phyloP scores from a whole-genome alignment of 35 echinoderm and acorn worm genomes.

The Holothuria glaberrima region DNA sequence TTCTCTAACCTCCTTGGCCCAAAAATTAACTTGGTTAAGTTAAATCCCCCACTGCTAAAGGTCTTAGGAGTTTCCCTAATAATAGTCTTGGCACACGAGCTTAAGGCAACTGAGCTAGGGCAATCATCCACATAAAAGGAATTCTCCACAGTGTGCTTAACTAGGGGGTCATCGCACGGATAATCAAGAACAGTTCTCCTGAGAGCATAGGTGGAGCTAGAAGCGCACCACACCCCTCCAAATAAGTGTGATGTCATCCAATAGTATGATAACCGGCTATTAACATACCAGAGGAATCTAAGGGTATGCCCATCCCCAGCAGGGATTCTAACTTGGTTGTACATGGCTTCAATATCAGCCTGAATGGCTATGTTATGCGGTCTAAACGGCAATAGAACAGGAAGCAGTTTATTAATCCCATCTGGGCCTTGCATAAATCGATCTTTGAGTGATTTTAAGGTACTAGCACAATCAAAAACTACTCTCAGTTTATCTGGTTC shows the following conservation, averaged over 20 bases:
- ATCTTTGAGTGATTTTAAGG: not conserved
- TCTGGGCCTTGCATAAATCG: not conserved
- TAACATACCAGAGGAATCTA: not conserved
- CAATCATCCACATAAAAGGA: not conserved
- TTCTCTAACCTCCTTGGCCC: not conserved
- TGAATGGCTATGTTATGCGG: not conserved
- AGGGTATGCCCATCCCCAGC: not conserved
- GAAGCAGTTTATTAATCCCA: not conserved
- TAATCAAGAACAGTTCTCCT: not conserved
- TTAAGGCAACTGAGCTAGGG: not conserved
- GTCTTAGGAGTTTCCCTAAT: not conserved
- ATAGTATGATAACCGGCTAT: not conserved
- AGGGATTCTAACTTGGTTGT: not conserved
- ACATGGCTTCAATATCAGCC: constrained; percentile 27
- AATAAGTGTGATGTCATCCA: constrained; percentile 17
- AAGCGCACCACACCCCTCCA: constrained; percentile 24
- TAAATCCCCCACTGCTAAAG: not conserved
- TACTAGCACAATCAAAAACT: not conserved
- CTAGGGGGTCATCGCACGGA: not conserved
- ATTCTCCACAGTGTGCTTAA: not conserved
- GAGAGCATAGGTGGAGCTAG: constrained; percentile 15
- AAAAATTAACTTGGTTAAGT: not conserved
- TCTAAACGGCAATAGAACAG: constrained; percentile 10
- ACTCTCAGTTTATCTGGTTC: not conserved
- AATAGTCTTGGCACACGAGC: not conserved